phyloP scores from a whole-genome alignment of 2,113 vertebrate genomes.

The Tricholaema leucomelas region DNA sequence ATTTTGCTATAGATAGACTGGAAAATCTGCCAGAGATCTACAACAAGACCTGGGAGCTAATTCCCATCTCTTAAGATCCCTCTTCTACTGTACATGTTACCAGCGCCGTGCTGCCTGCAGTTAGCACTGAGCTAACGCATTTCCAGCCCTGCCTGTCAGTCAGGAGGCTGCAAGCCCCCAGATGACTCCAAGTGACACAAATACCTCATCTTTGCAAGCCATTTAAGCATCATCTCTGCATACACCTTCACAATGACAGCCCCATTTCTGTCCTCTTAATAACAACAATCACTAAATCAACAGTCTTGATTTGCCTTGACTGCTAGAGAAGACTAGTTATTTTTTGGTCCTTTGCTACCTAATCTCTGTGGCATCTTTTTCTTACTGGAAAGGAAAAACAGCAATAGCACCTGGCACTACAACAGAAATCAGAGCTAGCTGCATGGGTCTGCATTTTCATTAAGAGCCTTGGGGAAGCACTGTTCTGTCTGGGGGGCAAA shows the following conservation, averaged over 20 bases:
- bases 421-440: not conserved
- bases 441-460: not conserved
- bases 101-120: constrained; percentile 10
- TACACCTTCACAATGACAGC: constrained; percentile 65
- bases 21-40: not conserved
- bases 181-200: constrained; percentile 44
- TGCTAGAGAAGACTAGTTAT: constrained; percentile 36
- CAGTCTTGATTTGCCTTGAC: constrained; percentile 53
- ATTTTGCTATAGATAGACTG: not conserved
- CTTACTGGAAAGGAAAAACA: constrained; percentile 15
- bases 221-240: constrained; percentile 50
- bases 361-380: constrained; percentile 31
- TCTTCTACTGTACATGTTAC: constrained; percentile 4
- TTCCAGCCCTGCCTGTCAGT: constrained; percentile 31
- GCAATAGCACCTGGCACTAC: not conserved
- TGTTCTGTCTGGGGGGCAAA: not conserved
- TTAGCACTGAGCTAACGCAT: constrained; percentile 29
- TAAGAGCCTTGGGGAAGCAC: not conserved
- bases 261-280: constrained; percentile 57
- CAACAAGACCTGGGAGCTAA: not conserved
- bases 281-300: constrained; percentile 65
- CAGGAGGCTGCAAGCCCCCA: constrained; percentile 21
- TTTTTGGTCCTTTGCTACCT: not conserved
- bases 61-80: not conserved
- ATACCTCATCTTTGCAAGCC: constrained; percentile 38